phyloP scores from a whole-genome alignment of 2,888 invertebrate genomes.

The Eumacrocentrus americanus region DNA sequence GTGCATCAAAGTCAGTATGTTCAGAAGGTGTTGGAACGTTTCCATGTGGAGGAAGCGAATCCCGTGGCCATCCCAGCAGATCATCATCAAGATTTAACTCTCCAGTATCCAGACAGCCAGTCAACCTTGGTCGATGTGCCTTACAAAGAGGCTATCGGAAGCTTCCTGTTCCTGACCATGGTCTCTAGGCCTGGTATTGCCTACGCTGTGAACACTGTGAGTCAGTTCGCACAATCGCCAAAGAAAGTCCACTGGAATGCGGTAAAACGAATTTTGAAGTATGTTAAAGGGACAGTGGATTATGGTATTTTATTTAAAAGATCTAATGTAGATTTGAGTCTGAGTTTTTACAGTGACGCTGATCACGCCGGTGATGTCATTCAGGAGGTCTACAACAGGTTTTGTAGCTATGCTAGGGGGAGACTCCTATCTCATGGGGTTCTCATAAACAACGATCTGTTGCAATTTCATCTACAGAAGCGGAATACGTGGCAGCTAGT shows the following conservation, averaged over 20 bases:
- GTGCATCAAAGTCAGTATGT: slow-evolving; percentile 29
- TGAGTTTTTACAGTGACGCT: slow-evolving; percentile 30
- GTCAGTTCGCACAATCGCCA: slow-evolving; percentile 23
- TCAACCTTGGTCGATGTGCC: background rate
- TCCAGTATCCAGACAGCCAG: background rate
- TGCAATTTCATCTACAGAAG: slow-evolving; percentile 33
- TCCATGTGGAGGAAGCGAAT: slow-evolving; percentile 29
- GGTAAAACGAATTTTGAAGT: slow-evolving; percentile 33
- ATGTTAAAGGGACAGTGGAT: slow-evolving; percentile 26
- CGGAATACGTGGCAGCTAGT: slow-evolving; percentile 32
- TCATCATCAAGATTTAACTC: slow-evolving; percentile 29
- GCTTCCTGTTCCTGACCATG: slow-evolving; percentile 29
- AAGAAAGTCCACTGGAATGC: slow-evolving; percentile 31
- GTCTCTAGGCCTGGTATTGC: slow-evolving; percentile 33
- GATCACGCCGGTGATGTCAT: slow-evolving; percentile 31
- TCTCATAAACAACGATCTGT: slow-evolving; percentile 30
- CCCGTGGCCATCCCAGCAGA: slow-evolving; percentile 29
- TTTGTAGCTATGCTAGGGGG: slow-evolving; percentile 26
- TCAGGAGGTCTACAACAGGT: slow-evolving; percentile 36
- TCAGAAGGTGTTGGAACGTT: slow-evolving; percentile 26
- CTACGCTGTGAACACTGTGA: slow-evolving; percentile 26
- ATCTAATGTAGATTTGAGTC: background rate
- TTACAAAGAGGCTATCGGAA: slow-evolving; percentile 34
- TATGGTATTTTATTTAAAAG: slow-evolving; percentile 25
- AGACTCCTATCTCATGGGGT: slow-evolving; percentile 31